Base-by-base conservation (phyloP, 2,888 invertebrate genomes). In the Folsomia candida region DNA sequence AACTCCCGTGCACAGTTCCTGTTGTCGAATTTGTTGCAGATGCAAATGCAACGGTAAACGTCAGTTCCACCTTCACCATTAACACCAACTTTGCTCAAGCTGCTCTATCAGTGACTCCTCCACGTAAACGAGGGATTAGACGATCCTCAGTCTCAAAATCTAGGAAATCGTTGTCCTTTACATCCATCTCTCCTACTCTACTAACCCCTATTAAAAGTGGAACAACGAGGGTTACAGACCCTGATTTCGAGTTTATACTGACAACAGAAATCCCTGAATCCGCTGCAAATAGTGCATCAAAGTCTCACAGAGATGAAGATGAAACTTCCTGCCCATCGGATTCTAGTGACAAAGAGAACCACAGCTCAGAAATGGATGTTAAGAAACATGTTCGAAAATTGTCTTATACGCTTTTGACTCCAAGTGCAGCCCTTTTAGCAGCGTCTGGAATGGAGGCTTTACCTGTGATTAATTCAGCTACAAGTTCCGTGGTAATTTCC, bases 331-430 rank as follows among this genome's bases (percentile, higher is more conserved):
- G n/a, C 1, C 22, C 60, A 26, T 71, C 74, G 18, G 74, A 75
- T 37, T 66, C 69, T 29, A 72, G 72, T 61, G 72, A 73, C 54
- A 75, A 74, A 24, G 73, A 71, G 29, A 75, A 74, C 25, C 47
- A 68, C 11, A 61, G 69, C 2, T 51, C 65, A 11, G 59, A 60
- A 9, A 51, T 59, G 11, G 67, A 63, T n/a, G 54, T 25, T 58
- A 61, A 51, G 51, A 73, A 72, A 27, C 81, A 81, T 68, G 85
- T 89, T 14, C 86, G 92, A 65, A 90, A 91, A 80, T 88, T 90
- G 73, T 93, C 93, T 0, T 93, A 93, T 81, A 90, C 91, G 0
- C 83, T 93, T 61, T 88, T 92, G 0, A 85, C 87, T 25, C 93
- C 93, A 0, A 91, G 93, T 81, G 91, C 91, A 0, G 88, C 89